Percentiles rank a stretch among this genome's conserved stretches.
Conservation (phyloP, 2,888 invertebrate species). For the Luperina nickerlii region DNA sequence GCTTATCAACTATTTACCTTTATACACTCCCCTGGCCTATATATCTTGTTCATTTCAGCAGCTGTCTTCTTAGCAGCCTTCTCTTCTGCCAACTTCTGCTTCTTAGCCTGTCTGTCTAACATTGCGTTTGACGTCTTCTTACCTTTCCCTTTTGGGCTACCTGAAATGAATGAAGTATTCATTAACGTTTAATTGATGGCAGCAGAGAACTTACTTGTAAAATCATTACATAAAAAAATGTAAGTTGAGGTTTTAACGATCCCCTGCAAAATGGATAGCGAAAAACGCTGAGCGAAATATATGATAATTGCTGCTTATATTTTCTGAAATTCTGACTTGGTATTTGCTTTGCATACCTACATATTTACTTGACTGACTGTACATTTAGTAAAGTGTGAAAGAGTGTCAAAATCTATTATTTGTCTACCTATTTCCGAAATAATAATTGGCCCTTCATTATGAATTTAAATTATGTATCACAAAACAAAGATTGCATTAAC, state of each 20-base stretch:
- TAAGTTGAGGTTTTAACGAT: neutral
- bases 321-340: neutral
- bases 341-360: neutral
- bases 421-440: neutral
- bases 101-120: conserved; percentile 39
- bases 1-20: conserved; percentile 76
- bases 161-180: conserved; percentile 5
- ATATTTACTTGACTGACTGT: neutral
- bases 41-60: conserved; percentile 74
- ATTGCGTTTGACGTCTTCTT: conserved; percentile 57
- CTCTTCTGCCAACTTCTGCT: conserved; percentile 68
- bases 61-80: conserved; percentile 67
- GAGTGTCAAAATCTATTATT: neutral
- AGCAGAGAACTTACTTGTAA: neutral
- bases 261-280: neutral
- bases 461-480: neutral
- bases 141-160: conserved; percentile 15
- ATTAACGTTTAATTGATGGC: neutral
- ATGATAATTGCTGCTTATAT: no score
- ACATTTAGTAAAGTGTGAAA: neutral
- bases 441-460: neutral
- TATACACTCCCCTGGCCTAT: conserved; percentile 87
- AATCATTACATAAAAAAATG: neutral
- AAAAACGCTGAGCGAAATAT: neutral
- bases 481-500: neutral